Conservation (phyloP, 2,797 vertebrate species). For the Gila robusta region DNA sequence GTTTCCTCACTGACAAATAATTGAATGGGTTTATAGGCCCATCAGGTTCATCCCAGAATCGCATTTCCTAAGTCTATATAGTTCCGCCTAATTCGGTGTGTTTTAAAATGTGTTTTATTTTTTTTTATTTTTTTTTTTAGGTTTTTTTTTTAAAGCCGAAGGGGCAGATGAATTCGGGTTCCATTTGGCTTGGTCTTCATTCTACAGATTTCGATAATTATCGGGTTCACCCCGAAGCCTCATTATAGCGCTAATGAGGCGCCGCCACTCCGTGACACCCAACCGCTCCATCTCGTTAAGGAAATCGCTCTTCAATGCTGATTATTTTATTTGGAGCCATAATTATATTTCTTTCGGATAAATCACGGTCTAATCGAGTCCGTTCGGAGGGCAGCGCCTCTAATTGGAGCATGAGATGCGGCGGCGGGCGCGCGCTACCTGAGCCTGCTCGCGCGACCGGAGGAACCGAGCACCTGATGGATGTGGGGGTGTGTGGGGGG, state of each 20-base stretch:
- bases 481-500: constrained; percentile 16
- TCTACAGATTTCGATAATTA: constrained; percentile 80
- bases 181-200: constrained; percentile 82
- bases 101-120: constrained; percentile 34
- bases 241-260: constrained; percentile 97
- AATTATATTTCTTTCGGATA: constrained; percentile 99
- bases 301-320: constrained; percentile 99
- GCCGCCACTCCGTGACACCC: constrained; percentile 96
- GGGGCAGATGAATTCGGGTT: constrained; percentile 81
- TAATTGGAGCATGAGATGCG: constrained; percentile 95
- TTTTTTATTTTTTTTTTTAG: not conserved
- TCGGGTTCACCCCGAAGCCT: constrained; percentile 83
- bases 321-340: constrained; percentile 99
- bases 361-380: constrained; percentile 99
- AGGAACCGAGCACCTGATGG: constrained; percentile 67
- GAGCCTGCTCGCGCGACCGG: constrained; percentile 66
- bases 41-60: not conserved
- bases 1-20: constrained; percentile 23
- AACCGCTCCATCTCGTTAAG: constrained; percentile 97
- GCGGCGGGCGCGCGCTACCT: constrained; percentile 77
- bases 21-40: constrained; percentile 15
- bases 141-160: constrained; percentile 61
- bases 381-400: constrained; percentile 91
- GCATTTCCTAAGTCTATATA: constrained; percentile 12
- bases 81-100: constrained; percentile 67